These are phyloP conservation scores for Iselma pallidipennis DNA, from an alignment of 2,888 invertebrate genomes.

Conservation along the genomic window DNA sequence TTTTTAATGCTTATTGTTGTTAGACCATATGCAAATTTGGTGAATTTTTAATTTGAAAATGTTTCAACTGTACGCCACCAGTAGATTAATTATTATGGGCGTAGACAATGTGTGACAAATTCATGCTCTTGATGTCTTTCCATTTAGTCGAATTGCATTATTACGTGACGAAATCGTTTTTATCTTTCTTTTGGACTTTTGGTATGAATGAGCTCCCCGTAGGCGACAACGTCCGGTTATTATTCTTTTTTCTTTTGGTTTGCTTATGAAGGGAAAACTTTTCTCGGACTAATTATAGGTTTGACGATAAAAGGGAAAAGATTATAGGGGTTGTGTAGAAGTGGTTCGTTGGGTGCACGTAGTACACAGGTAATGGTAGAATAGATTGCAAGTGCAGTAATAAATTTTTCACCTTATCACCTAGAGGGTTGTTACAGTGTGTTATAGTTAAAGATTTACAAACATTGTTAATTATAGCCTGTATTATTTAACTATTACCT, in stretches of 20 bases:
- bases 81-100: not conserved
- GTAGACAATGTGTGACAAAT: not conserved
- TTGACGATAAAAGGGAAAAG: not conserved
- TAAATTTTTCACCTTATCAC: slow-evolving; percentile 26
- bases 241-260: not conserved
- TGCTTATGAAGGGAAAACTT: not conserved
- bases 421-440: not conserved
- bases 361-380: slow-evolving; percentile 11
- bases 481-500: not conserved
- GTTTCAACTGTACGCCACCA: not conserved
- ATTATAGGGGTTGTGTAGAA: not conserved
- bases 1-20: no score
- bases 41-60: not conserved
- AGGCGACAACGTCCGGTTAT: not conserved
- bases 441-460: slow-evolving; percentile 1
- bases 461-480: slow-evolving; percentile 2
- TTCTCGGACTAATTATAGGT: not conserved
- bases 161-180: slow-evolving; percentile 22
- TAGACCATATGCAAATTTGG: no score
- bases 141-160: slow-evolving; percentile 13
- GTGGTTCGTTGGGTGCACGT: not conserved
- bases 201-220: not conserved
- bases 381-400: slow-evolving; percentile 17
- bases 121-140: not conserved
- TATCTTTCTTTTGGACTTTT: not conserved